These are phyloP conservation scores for Mormoops blainvillei DNA, from an alignment of 2,113 vertebrate genomes.

Conservation along the genomic window DNA sequence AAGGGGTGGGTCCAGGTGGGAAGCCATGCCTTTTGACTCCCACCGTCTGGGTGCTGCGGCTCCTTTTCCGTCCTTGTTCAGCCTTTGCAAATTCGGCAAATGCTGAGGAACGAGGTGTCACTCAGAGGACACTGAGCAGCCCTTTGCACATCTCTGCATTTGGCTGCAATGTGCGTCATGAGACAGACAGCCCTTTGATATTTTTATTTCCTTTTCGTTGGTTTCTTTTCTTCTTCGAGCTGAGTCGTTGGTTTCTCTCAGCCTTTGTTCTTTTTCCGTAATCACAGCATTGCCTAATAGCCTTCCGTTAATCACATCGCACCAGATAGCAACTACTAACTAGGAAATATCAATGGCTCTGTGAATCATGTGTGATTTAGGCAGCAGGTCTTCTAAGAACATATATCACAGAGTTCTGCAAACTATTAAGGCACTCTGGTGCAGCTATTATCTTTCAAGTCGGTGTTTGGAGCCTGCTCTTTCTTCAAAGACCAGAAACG, in stretches of 20 bases:
- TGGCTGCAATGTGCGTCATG: not conserved
- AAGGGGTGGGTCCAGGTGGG: not conserved
- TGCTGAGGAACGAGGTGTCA: not conserved
- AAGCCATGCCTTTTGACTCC: not conserved
- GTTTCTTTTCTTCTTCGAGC: slow-evolving; percentile 28
- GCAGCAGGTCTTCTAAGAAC: slow-evolving; percentile 21
- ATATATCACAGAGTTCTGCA: slow-evolving; percentile 29
- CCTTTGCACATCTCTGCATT: not conserved
- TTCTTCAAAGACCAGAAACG: slow-evolving; percentile 8
- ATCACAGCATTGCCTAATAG: not conserved
- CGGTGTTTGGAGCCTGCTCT: slow-evolving; percentile 16
- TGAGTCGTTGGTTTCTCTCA: not conserved
- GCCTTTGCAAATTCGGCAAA: not conserved
- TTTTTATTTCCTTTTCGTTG: slow-evolving; percentile 33
- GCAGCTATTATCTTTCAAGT: slow-evolving; percentile 38
- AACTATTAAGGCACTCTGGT: slow-evolving; percentile 47
- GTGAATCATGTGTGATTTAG: slow-evolving; percentile 32
- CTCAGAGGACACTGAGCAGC: not conserved
- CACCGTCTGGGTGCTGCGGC: not conserved
- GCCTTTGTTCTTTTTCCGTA: slow-evolving; percentile 57
- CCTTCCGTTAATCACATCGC: not conserved
- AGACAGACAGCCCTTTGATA: not conserved
- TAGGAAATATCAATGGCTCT: not conserved
- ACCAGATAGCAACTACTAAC: not conserved
- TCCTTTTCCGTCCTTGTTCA: not conserved